Evolutionary conservation across 1,140 invertebrate genomes (phyloP).

Genomic region (Solenopsis fugax): DNA sequence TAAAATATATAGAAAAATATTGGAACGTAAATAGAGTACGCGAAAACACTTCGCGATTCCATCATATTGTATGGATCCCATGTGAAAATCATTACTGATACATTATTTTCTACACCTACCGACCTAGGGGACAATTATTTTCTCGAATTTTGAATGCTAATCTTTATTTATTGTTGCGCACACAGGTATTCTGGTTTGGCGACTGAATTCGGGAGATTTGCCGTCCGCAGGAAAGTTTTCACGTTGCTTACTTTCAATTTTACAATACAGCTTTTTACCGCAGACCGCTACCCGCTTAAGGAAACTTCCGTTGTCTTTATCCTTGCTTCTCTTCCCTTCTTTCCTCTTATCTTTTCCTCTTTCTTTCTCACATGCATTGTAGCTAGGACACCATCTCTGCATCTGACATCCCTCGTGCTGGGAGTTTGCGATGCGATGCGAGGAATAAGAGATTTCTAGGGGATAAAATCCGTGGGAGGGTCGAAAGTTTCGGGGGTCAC

Average conservation of each 20-base stretch:
- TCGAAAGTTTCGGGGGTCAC: conserved; percentile 66
- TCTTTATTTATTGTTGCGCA: conserved; percentile 32
- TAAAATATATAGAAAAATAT: conserved; percentile 57
- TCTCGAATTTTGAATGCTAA: background rate
- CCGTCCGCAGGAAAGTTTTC: conserved; percentile 18
- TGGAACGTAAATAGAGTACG: conserved; percentile 42
- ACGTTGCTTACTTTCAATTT: conserved; percentile 60
- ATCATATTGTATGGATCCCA: conserved; percentile 18
- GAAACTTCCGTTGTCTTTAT: conserved; percentile 57
- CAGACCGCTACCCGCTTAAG: conserved; percentile 44
- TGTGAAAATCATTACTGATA: background rate
- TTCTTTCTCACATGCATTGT: conserved; percentile 31
- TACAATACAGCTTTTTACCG: conserved; percentile 60
- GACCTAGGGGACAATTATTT: background rate
- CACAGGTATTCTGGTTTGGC: conserved; percentile 4
- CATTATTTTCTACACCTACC: conserved; percentile 5
- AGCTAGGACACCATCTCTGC: conserved; percentile 54
- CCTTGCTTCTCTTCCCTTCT: background rate
- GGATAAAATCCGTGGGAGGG: conserved; percentile 68
- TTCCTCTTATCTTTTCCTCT: background rate
- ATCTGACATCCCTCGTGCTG: conserved; percentile 61
- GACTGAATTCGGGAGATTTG: conserved; percentile 26
- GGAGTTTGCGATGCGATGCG: conserved; percentile 66
- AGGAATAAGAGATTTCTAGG: conserved; percentile 72
- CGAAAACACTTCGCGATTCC: conserved; percentile 19